Conservation (phyloP, 2,797 vertebrate genomes). For the Pelochelys cantorii region DNA sequence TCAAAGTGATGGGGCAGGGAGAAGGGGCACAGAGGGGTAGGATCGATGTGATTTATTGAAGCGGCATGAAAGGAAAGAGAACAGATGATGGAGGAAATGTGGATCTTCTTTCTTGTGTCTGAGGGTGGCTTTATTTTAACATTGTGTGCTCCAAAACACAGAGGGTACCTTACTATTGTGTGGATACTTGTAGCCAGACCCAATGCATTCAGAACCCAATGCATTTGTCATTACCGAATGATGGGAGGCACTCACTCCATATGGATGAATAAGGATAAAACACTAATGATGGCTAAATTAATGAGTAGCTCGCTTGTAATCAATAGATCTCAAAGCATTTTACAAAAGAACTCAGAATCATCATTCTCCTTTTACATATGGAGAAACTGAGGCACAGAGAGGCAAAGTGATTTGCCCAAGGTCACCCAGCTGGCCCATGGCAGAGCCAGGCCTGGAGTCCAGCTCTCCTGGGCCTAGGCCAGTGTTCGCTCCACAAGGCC, state of each 20-base stretch:
- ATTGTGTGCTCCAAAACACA: rapidly evolving
- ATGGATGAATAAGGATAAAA: neutral
- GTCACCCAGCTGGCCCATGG: neutral
- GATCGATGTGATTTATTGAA: neutral
- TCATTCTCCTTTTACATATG: neutral
- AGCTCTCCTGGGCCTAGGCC: neutral
- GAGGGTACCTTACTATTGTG: rapidly evolving
- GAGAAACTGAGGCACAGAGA: neutral
- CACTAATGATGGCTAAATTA: neutral
- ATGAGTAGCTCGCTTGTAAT: neutral
- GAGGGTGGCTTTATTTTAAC: rapidly evolving
- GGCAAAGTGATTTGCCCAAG: neutral
- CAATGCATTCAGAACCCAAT: neutral
- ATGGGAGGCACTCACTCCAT: neutral
- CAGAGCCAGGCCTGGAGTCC: neutral
- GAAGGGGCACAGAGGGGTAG: neutral
- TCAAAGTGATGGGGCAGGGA: neutral
- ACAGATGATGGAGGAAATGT: neutral
- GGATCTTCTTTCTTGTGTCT: neutral
- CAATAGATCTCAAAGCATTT: neutral
- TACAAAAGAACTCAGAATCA: neutral
- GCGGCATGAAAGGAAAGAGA: neutral
- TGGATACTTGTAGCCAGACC: neutral
- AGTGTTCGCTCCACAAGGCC: neutral
- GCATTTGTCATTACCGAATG: neutral